Evolutionary conservation across 2,113 vertebrate genomes (phyloP).

Genomic region (Ptilorrhoa leucosticta): DNA sequence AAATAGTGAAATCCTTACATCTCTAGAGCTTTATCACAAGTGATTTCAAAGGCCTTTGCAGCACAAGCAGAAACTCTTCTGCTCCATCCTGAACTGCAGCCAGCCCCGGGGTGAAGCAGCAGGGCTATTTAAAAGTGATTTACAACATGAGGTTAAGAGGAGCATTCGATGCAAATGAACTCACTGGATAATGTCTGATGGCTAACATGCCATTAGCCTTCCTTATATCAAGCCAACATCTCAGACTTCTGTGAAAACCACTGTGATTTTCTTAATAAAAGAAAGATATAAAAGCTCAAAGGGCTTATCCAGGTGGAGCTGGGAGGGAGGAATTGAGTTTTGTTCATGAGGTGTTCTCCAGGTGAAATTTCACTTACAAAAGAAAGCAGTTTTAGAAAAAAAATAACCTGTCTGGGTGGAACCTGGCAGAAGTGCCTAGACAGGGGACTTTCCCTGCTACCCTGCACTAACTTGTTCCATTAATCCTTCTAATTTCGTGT

Average conservation of each 20-base stretch:
- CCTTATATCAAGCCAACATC: not conserved
- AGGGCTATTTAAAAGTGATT: constrained; percentile 49
- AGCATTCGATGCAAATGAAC: constrained; percentile 49
- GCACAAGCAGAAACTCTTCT: not conserved
- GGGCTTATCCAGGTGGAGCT: not conserved
- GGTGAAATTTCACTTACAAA: constrained; percentile 41
- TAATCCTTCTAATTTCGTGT: constrained; percentile 56
- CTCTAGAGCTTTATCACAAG: not conserved
- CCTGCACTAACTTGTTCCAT: constrained; percentile 57
- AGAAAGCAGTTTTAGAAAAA: not conserved
- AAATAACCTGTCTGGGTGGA: constrained; percentile 46
- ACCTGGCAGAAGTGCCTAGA: constrained; percentile 19
- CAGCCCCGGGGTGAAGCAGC: not conserved
- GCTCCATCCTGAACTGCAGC: not conserved
- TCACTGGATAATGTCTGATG: constrained; percentile 33
- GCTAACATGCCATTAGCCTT: constrained; percentile 28
- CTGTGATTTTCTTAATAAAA: not conserved
- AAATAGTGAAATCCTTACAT: not conserved
- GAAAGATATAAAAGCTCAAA: not conserved
- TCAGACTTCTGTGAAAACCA: constrained; percentile 17
- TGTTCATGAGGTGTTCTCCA: not conserved
- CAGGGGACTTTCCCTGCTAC: constrained; percentile 57
- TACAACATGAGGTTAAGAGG: constrained; percentile 39
- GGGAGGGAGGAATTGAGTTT: not conserved
- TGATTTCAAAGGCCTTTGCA: not conserved